Base-by-base conservation (phyloP, 2,797 vertebrate species). In the Molossus alvarezi region DNA sequence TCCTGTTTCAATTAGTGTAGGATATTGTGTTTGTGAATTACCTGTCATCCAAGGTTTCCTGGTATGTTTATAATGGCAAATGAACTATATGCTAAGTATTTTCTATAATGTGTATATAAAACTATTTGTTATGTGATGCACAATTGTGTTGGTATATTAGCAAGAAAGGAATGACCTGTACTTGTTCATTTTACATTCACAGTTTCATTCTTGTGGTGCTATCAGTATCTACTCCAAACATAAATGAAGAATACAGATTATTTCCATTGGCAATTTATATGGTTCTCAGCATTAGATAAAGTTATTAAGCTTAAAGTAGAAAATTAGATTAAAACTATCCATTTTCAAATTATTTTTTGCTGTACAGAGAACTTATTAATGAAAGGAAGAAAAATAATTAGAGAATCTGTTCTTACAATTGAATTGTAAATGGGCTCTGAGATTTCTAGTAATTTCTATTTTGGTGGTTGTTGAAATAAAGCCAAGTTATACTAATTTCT, bases 11-110 rank as follows among this genome's bases (percentile, higher is more conserved):
- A 98, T 99, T 99, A 98, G 96, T 94, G 95, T 64, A 98, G 83
- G 85, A 97, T 98, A 98, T 98, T 98, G 97, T 97, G 98, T 93
- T 97, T 97, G 96, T 98, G 98, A 98, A 98, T 98, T 98, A 97
- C 91, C 92, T 98, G 96, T 96, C 98, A 98, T 91, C 95, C 91
- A 86, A 96, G 83, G 53, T 62, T 97, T 98, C 95, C 90, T 97
- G 57, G 17, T 93, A 90, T 96, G 92, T 98, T 98, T 98, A 97
- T 96, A 97, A 97, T 95, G 91, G 91, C 65, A 96, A 98, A 97
- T 97, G 55, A 95, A 93, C 82, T 97, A 76, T 90, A 97, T 94
- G 87, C 84, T 96, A 97, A 95, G 41, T 73, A 89, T 93, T 97
- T 97, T 98, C 94, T 97, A 86, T 77, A 94, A 96, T 87, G 10